Conservation (phyloP, 2,888 invertebrate genomes). For the Troides helena region DNA sequence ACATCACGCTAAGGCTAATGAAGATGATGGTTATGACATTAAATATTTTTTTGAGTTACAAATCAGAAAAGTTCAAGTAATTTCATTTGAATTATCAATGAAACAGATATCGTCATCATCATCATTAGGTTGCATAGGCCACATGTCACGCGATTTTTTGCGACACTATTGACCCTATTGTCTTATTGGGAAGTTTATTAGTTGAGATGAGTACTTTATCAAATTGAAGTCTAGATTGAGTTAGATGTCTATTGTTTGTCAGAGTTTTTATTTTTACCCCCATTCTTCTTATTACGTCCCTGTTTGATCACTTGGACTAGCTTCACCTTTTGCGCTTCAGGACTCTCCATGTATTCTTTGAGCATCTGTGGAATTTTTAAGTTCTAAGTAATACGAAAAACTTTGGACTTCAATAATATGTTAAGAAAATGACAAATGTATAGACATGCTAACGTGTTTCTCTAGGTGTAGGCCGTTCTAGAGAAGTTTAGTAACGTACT, state of each 20-base stretch:
- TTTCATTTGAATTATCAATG: slow-evolving; percentile 5
- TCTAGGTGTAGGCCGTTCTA: no score
- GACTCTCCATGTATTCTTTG: slow-evolving; percentile 59
- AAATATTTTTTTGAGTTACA: no score
- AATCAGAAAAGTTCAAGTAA: not conserved
- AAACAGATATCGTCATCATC: slow-evolving; percentile 4
- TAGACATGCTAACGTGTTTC: no score
- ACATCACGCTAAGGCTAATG: no score
- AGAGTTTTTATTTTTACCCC: slow-evolving; percentile 46
- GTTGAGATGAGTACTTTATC: not conserved
- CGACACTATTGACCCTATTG: slow-evolving; percentile 1
- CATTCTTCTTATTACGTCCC: slow-evolving; percentile 46
- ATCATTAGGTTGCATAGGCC: no score
- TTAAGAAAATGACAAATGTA: no score
- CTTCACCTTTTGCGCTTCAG: slow-evolving; percentile 61
- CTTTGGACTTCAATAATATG: no score
- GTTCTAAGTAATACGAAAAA: no score
- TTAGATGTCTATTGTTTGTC: slow-evolving; percentile 32
- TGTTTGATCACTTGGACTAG: slow-evolving; percentile 66
- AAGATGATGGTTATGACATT: no score
- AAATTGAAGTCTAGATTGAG: not conserved
- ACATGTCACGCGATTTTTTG: not conserved
- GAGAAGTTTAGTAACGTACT: no score
- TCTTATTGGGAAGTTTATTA: not conserved
- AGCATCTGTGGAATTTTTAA: slow-evolving; percentile 52